Evolutionary conservation across 2,113 vertebrate species (phyloP), one percentile per base, ranked within the genome.

Genomic region (Pteruthius melanotis): DNA sequence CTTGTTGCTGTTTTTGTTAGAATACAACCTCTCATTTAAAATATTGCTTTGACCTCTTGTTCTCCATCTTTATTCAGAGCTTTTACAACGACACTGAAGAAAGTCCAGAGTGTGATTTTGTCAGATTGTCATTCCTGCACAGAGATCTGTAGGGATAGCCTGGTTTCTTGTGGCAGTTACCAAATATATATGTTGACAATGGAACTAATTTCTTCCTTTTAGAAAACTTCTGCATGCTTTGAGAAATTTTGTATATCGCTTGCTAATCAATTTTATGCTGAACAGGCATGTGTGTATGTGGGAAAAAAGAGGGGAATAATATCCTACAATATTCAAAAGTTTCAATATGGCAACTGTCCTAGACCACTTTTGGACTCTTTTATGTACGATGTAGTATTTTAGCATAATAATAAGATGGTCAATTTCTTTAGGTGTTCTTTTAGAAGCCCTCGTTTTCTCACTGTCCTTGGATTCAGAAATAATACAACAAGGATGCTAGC

Each of bases 321-420:
- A 92, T 70, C 64, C 89, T 56, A 71, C 52, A 91, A 44, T 90
- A 90, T 75, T 85, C 57, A 78, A 84, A 76, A 35, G 21, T 94
- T 93, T 93, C 76, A 65, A 13, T 91, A 53, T 72, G 49, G 49
- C 75, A 88, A 45, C 91, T 95, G 65, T 93, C 72, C 76, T 89
- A 71, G 44, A 39, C 54, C 30, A 82, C 84, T 91, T 63, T 49
- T 76, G 83, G 90, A 96, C 57, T 96, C 91, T 79, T 95, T 87
- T 89, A 45, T 66, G 10, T 35, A 92, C 28, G 42, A 57, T 63
- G 66, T 37, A 82, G 84, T 49, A 60, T 90, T 96, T 86, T 70
- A 80, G n/a, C 39, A 14, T 54, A 64, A 70, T 61, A 50, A 66
- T 42, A 65, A 53, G 22, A 60, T 23, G 39, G 64, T 63, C 11